Evolutionary conservation across 2,113 vertebrate species (phyloP).

Genomic region (Gopherus flavomarginatus): DNA sequence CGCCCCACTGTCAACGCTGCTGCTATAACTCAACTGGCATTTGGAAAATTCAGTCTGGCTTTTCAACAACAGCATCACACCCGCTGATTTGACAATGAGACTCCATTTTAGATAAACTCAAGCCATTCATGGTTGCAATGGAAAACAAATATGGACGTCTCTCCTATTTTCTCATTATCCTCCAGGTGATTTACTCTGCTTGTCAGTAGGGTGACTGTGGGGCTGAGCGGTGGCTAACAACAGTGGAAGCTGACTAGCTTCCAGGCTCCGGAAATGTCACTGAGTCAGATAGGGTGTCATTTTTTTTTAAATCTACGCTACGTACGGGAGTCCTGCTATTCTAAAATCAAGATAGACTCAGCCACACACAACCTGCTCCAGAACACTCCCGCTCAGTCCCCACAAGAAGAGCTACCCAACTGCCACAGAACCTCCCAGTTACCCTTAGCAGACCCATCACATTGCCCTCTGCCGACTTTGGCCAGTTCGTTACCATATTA

Average conservation of each 20-base stretch:
- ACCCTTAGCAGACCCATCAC: neutral
- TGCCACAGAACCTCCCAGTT: neutral
- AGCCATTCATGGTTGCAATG: constrained; percentile 1
- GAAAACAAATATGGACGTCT: neutral
- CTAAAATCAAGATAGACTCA: neutral
- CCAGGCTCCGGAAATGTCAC: neutral
- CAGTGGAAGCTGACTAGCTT: neutral
- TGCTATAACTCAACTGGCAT: constrained; percentile 62
- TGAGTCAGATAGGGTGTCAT: neutral
- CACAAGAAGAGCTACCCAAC: neutral
- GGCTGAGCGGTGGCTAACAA: neutral
- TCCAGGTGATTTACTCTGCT: neutral
- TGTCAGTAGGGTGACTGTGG: neutral
- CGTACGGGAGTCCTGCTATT: neutral
- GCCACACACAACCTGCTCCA: neutral
- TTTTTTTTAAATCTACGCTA: neutral
- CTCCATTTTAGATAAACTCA: constrained; percentile 59
- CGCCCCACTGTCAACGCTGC: constrained; percentile 62
- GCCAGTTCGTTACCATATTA: neutral
- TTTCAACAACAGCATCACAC: constrained; percentile 57
- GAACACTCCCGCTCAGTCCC: neutral
- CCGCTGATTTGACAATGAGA: constrained; percentile 64
- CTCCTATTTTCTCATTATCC: neutral
- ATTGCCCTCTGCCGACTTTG: neutral
- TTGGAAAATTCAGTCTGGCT: constrained; percentile 63